Conservation (phyloP, 2,888 invertebrate genomes). For the Coenonympha glycerion region DNA sequence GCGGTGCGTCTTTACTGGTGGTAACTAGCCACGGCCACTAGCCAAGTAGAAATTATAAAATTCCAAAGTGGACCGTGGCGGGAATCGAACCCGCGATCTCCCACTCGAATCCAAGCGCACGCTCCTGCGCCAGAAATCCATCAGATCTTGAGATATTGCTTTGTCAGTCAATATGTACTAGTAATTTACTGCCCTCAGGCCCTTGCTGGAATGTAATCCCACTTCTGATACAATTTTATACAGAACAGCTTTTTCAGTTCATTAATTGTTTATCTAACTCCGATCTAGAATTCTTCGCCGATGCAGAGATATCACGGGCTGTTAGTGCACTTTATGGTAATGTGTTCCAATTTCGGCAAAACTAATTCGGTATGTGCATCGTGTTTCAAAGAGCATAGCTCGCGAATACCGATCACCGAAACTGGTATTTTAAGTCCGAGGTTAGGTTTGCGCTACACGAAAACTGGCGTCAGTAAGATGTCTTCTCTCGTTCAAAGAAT, state of each 20-base stretch:
- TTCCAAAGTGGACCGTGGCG: no score
- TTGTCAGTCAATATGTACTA: no score
- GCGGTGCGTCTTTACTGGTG: no score
- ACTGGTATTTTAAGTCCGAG: neutral
- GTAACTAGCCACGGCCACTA: no score
- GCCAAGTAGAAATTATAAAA: no score
- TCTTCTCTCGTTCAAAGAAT: neutral
- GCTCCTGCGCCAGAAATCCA: no score
- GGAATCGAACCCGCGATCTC: no score
- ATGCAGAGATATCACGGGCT: neutral
- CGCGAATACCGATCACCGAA: constrained; percentile 16
- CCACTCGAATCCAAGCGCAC: no score
- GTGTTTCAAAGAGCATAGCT: constrained; percentile 14
- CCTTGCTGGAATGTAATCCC: no score
- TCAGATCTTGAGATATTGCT: no score
- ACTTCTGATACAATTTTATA: neutral
- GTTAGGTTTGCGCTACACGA: neutral
- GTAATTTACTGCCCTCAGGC: no score
- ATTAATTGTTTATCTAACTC: neutral
- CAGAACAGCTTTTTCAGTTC: neutral
- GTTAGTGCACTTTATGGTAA: constrained; percentile 5
- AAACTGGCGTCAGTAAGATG: neutral
- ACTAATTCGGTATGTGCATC: constrained; percentile 19
- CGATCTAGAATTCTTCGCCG: neutral
- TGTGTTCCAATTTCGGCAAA: constrained; percentile 10